These are phyloP conservation scores for Tetraneura akinire DNA, from an alignment of 1,140 invertebrate genomes.

Conservation along the genomic window DNA sequence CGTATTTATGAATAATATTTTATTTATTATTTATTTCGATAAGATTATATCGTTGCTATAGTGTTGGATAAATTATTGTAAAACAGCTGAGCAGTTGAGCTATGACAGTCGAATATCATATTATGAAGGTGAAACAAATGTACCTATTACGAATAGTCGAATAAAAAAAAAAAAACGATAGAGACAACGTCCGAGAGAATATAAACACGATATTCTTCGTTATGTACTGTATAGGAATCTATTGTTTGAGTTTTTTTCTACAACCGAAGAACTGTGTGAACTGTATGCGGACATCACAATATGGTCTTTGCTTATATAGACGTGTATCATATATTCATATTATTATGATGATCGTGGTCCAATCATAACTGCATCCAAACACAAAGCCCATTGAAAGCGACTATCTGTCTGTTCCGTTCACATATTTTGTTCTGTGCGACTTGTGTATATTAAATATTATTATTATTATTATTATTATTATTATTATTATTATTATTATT, in stretches of 20 bases:
- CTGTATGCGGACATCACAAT: conserved; percentile 1
- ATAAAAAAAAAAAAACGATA: not conserved
- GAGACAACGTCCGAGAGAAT: conserved; percentile 10
- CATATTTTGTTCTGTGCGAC: not conserved
- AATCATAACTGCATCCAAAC: conserved; percentile 28
- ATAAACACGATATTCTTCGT: not conserved
- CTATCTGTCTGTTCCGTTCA: not conserved
- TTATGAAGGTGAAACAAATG: conserved; percentile 32
- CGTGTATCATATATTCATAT: not conserved
- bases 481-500: not conserved
- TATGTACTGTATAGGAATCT: conserved; percentile 28
- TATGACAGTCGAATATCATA: conserved; percentile 1
- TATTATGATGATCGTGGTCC: conserved; percentile 1
- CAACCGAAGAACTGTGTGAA: conserved; percentile 21
- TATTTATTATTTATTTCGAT: no score
- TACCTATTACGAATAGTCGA: not conserved
- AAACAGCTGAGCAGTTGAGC: no score
- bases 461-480: not conserved
- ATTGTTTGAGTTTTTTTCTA: conserved; percentile 30
- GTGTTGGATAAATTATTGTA: no score
- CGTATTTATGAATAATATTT: no score
- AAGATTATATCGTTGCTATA: no score
- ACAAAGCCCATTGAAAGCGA: conserved; percentile 26
- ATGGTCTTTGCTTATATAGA: conserved; percentile 23
- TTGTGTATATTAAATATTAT: not conserved